Conservation (phyloP, 2,113 vertebrate genomes). For the Camarhynchus parvulus region DNA sequence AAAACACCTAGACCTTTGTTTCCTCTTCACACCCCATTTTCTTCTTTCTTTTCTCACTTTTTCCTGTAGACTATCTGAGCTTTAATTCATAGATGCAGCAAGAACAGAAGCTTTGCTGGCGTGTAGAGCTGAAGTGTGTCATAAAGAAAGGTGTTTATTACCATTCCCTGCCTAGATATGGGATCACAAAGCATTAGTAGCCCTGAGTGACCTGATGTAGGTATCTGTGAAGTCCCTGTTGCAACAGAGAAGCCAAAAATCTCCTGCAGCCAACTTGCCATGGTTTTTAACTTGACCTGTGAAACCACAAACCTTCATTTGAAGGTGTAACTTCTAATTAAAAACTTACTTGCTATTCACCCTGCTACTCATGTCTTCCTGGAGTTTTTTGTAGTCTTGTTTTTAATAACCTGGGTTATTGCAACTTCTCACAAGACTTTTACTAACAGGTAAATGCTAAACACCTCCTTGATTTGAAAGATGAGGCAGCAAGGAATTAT, state of each 20-base stretch:
- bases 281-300: not conserved
- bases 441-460: accelerated
- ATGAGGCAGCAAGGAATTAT: not conserved
- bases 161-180: not conserved
- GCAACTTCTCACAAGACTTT: not conserved
- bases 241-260: not conserved
- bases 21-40: accelerated
- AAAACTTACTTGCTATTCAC: not conserved
- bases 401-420: not conserved
- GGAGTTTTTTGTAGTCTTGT: not conserved
- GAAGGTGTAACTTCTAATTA: not conserved
- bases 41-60: not conserved
- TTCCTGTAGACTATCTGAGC: not conserved
- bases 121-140: not conserved
- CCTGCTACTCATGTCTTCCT: not conserved
- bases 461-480: not conserved
- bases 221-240: not conserved
- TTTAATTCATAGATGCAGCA: not conserved
- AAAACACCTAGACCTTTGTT: not conserved
- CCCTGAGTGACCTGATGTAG: not conserved
- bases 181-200: not conserved
- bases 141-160: not conserved
- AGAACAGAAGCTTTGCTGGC: not conserved
- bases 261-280: not conserved
- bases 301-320: not conserved